phyloP scores from a whole-genome alignment of 2,797 vertebrate species.

The Ispidina picta region DNA sequence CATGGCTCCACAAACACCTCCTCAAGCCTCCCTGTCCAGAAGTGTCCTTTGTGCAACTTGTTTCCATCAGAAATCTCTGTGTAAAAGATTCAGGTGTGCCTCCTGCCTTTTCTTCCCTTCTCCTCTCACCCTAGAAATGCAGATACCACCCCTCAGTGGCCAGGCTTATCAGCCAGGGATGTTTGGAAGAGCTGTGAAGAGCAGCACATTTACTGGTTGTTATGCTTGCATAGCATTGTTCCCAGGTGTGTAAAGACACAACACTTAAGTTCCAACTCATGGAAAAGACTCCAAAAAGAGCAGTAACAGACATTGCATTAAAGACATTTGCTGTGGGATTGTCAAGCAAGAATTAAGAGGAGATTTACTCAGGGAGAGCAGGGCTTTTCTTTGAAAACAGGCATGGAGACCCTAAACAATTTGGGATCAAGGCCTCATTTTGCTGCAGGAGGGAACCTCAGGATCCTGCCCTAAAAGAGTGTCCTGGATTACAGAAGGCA shows the following conservation, averaged over 20 bases:
- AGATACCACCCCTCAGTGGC: neutral
- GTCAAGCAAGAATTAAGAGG: neutral
- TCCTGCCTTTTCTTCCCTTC: neutral
- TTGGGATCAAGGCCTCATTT: neutral
- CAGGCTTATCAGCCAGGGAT: neutral
- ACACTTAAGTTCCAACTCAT: neutral
- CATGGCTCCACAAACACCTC: neutral
- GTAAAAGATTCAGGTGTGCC: neutral
- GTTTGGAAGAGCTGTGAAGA: slow-evolving; percentile 5
- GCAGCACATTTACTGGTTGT: neutral
- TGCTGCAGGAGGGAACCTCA: neutral
- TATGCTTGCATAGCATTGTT: slow-evolving; percentile 39
- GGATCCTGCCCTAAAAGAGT: neutral
- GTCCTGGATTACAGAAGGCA: neutral
- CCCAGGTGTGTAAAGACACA: slow-evolving; percentile 28
- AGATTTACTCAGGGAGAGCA: neutral
- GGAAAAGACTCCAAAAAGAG: neutral
- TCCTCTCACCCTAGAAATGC: neutral
- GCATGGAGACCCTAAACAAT: neutral
- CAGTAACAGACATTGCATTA: neutral
- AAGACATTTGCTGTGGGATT: neutral
- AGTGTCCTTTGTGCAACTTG: rapidly evolving
- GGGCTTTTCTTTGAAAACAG: neutral
- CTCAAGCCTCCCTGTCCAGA: neutral
- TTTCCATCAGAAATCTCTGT: neutral